Evolutionary conservation across 1,140 invertebrate genomes (phyloP), one percentile per base, ranked within the genome.

Genomic region (Pollicipes pollicipes): DNA sequence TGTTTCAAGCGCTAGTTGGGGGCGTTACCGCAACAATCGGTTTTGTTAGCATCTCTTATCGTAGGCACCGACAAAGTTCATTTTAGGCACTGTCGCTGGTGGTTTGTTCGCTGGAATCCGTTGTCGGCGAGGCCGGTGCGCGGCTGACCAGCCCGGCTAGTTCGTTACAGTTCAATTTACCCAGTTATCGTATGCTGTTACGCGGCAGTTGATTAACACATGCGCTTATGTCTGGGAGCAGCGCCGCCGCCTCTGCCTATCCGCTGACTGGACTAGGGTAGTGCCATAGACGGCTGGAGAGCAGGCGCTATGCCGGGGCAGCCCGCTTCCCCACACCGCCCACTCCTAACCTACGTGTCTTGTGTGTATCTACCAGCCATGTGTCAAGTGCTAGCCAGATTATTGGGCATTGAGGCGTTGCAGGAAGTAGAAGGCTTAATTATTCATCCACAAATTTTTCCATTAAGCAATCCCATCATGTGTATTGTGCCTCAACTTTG

Each of bases 401-500:
- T 21, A 58, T 58, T 58, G 45, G 45, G 45, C 45, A 58, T 58
- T 58, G 45, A 21, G 45, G 21, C 45, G 45, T 58, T 58, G 45
- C 13, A 58, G 45, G 45, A 58, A 58, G 45, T 58, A 58, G 45
- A 58, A 58, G 45, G 45, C 45, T 58, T 58, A 58, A 58, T n/a
- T n/a, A n/a, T 58, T 58, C 45, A 58, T 58, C 45, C 45, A 58
- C 45, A 58, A 58, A 58, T 58, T 58, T 58, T 58, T 58, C 45
- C 45, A 58, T 58, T 58, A 58, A 58, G 45, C 45, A 58, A 58
- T 58, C 45, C 45, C 45, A 58, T 58, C 45, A 58, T 58, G 45
- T 66, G 64, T 66, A 66, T 66, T 66, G 64, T 66, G 64, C 64
- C 64, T 66, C 64, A 66, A 66, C 28, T 66, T 66, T 66, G 64